Conservation (phyloP, 1,140 invertebrate species). For the Lethocerus indicus region DNA sequence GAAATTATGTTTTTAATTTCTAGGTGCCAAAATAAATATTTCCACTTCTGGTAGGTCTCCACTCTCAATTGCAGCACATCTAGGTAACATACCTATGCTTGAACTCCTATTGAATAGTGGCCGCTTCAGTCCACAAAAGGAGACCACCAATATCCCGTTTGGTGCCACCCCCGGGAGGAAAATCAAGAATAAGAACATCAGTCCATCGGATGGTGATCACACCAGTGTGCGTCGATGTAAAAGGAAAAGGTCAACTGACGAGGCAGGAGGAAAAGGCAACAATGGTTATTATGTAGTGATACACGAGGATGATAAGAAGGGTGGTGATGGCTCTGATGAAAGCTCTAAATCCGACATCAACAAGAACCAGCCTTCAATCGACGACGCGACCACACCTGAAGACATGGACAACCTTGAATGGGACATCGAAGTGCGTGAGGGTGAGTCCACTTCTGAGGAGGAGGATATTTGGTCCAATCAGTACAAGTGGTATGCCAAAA, state of each 20-base stretch:
- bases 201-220: not conserved
- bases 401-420: conserved; percentile 40
- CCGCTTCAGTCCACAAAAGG: not conserved
- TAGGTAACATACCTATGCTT: conserved; percentile 5
- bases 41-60: conserved; percentile 4
- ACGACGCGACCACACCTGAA: conserved; percentile 33
- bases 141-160: too few species aligned
- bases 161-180: too few species aligned
- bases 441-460: conserved; percentile 11
- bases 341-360: conserved; percentile 19
- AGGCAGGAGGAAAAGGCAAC: conserved; percentile 12
- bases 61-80: conserved; percentile 2
- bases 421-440: conserved; percentile 32
- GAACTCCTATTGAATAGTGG: conserved; percentile 1
- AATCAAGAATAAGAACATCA: not conserved
- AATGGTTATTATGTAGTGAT: conserved; percentile 26
- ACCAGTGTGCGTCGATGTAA: too few species aligned
- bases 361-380: conserved; percentile 2
- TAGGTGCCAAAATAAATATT: conserved; percentile 6
- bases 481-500: conserved; percentile 29
- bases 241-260: not conserved
- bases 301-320: conserved; percentile 20
- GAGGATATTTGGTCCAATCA: conserved; percentile 19
- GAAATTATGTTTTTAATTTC: not conserved
- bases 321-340: conserved; percentile 19